Evolutionary conservation across 2,113 vertebrate species (phyloP), one percentile per base, ranked within the genome.

Genomic region (Eulacestoma nigropectus): DNA sequence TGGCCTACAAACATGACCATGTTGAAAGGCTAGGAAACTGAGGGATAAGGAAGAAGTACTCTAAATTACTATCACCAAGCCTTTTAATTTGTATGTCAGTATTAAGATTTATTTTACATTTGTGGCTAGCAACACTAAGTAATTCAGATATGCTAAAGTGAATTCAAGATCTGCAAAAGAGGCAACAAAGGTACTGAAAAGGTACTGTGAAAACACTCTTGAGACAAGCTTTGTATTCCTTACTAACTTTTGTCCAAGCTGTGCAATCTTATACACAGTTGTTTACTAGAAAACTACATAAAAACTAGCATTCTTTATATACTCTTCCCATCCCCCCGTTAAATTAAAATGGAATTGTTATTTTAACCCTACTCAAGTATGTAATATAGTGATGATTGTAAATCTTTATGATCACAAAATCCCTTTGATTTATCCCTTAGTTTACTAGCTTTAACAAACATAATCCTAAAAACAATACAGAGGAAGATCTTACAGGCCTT

Each of bases 361-460:
- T 94, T 95, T 96, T 96, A 96, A 96, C 95, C 93, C 83, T 77
- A 81, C 76, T 93, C 72, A 95, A 96, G 74, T 96, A 96, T 94
- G 93, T 89, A 94, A 94, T 90, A 92, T 11, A 90, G 57, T 57
- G 83, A 81, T 86, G 95, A 94, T 3, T 86, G 41, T 90, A 96
- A 96, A 75, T 96, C 90, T 86, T 77, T 50, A 69, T 83, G 95
- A 95, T 94, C 85, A 57, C 70, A 94, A 94, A 96, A 97, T 88
- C 70, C 79, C 44, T 84, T 89, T 84, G 82, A 93, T 93, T 91
- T 67, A 96, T 83, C 92, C 85, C 63, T 83, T 41, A 82, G 68
- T 96, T 96, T 95, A 92, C 92, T 68, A 87, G 47, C 73, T 53
- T 75, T 64, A 95, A 84, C 79, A 93, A 92, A 93, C 85, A 81